Percentiles rank a stretch among this genome's conserved stretches.
phyloP scores from a whole-genome alignment of 2,797 vertebrate species.

The Sternotherus odoratus region DNA sequence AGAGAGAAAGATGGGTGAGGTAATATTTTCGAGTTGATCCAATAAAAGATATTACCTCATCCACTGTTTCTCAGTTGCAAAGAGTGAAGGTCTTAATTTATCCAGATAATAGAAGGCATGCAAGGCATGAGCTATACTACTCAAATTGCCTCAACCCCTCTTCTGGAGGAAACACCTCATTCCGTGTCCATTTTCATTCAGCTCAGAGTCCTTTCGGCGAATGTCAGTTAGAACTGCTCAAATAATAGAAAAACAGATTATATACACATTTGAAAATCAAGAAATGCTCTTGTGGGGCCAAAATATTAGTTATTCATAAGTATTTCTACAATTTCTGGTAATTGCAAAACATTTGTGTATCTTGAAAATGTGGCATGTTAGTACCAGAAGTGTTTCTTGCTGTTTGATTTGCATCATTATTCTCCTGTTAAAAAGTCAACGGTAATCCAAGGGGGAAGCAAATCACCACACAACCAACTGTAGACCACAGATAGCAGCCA shows the following conservation, averaged over 20 bases:
- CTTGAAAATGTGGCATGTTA: too few relatives aligned
- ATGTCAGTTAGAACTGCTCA: neutral
- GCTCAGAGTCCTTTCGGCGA: neutral
- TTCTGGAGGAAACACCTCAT: neutral
- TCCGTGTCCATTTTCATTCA: neutral
- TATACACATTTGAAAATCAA: neutral
- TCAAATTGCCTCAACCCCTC: rapidly evolving
- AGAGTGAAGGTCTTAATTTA: neutral
- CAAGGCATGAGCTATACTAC: neutral
- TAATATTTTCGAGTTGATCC: neutral
- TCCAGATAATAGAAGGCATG: neutral
- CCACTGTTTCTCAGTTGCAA: neutral
- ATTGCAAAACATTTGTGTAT: too few relatives aligned
- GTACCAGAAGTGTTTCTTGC: too few relatives aligned
- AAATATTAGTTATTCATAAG: too few relatives aligned
- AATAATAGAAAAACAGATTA: neutral
- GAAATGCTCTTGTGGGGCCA: neutral
- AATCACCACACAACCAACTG: neutral
- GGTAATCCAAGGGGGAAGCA: neutral
- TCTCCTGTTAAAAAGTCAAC: neutral
- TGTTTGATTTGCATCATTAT: too few relatives aligned
- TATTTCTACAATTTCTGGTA: too few relatives aligned
- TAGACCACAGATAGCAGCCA: neutral
- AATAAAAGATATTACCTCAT: neutral
- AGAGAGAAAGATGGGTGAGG: neutral